Evolutionary conservation across 2,888 invertebrate genomes (phyloP), one percentile per base, ranked within the genome.

Genomic region (Watsonalla cultraria): DNA sequence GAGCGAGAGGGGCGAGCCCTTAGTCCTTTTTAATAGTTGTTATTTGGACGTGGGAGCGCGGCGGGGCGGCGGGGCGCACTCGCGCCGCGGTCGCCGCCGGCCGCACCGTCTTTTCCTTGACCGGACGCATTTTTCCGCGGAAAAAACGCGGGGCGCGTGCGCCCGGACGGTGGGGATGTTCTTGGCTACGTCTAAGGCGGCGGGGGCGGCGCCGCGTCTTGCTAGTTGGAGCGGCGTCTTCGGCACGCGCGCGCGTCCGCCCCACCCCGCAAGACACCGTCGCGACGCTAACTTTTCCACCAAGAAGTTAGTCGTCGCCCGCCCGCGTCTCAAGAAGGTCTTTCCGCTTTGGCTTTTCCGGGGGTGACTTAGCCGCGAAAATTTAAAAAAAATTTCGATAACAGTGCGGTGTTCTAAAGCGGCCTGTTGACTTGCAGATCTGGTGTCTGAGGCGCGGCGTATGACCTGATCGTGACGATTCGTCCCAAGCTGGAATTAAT

Each of bases 221-320:
- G 89, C 86, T 90, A 90, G 90, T 90, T 90, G 86, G 84, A 76
- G 80, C 87, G 90, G 83, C 90, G 89, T 90, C 90, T 90, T 91
- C 89, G 86, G 74, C 77, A 71, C 83, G 85, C 88, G 88, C 87
- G 88, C 89, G 86, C 88, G 89, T 87, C 84, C 86, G 82, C 88
- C 90, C 89, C 89, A 77, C 89, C 87, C 88, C 86, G 87, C 87
- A 89, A 89, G 90, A 89, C 84, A 82, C 82, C 90, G 89, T 82
- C 88, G 86, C 87, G 85, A 82, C 86, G 86, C 85, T 81, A 87
- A 90, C 84, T 91, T 91, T 92, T 91, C 83, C 92, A 88, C 86
- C 90, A 90, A 91, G 91, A 91, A 91, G 90, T 91, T 91, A 92
- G 91, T 91, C 90, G 89, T 82, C 88, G 88, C 81, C 90, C 88